Evolutionary conservation across 2,888 invertebrate species (phyloP).

Genomic region (Anorthoa munda): DNA sequence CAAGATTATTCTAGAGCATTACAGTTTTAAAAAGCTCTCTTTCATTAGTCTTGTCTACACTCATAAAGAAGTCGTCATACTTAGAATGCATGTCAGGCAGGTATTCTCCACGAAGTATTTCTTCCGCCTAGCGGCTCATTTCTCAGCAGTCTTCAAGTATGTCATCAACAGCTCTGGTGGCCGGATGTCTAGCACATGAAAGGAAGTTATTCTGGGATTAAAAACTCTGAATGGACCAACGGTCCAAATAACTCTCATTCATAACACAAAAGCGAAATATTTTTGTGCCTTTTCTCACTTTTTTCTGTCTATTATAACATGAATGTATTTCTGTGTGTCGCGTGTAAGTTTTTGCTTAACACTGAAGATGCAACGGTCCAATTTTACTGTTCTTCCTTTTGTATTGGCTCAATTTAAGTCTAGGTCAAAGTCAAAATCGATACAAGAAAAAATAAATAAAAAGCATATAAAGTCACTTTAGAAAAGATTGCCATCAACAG

Average conservation of each 20-base stretch:
- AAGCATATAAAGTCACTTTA: background rate
- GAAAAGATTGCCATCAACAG: background rate
- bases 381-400: conserved; percentile 15
- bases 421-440: conserved; percentile 13
- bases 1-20: background rate
- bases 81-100: conserved; percentile 18
- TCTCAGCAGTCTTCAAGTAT: conserved; percentile 51
- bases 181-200: conserved; percentile 69
- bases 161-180: conserved; percentile 63
- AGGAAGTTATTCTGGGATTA: conserved; percentile 68
- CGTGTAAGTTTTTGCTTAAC: conserved; percentile 43
- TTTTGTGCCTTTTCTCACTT: conserved; percentile 27
- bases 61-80: background rate
- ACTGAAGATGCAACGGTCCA: conserved; percentile 20
- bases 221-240: conserved; percentile 59
- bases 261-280: conserved; percentile 58
- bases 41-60: background rate
- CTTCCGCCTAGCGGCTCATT: conserved; percentile 34
- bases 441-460: conserved; percentile 2
- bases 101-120: conserved; percentile 20
- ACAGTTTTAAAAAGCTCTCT: background rate
- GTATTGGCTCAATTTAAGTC: conserved; percentile 5
- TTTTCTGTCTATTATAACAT: conserved; percentile 43
- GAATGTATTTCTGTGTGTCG: conserved; percentile 41
- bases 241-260: conserved; percentile 61